Base-by-base conservation (phyloP, 2,113 vertebrate species). In the Grantiella picta region DNA sequence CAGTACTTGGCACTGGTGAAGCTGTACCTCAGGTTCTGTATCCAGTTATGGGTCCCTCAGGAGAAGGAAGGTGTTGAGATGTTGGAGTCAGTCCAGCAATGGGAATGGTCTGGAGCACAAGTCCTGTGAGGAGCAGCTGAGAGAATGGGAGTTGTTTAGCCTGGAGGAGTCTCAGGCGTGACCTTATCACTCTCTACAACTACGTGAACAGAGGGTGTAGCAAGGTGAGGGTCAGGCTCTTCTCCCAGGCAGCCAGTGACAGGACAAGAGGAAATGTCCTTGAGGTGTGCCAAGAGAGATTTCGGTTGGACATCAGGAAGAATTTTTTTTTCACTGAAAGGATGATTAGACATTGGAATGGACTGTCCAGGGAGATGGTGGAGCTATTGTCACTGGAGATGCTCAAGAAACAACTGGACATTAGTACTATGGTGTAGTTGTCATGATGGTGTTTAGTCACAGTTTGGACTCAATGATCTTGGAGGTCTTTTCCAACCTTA, bases 201-300 rank as follows among this genome's bases (percentile, higher is more conserved):
- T 25, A 3, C 10, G 2, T 56, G 40, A 52, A 73, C 44, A 23
- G 28, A 36, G 15, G 3, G 16, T 33, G 18, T 14, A 42, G 7
- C 40, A 21, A 56, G 17, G 3, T 36, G 40, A 29, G 23, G 18
- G 6, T 54, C 17, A 45, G 25, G 17, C 22, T 76, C 35, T 47
- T 54, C 21, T 61, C 4, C 29, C 25, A 42, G 0, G 0, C 15
- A 52, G 2, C 27, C 20, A 38, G 11, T 17, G 36, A 29, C 15
- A 52, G 15, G 36, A 66, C 5, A 12, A 44, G 25, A 73, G 23
- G 12, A 59, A 66, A 73, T 65, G 44, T 56, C 44, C 68, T 44
- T 36, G 54, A 45, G 20, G 40, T 66, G 28, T 66, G n/a, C 16
- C 21, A 19, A 19, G 13, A 29, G 11, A 76, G 17, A 25, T 69